Evolutionary conservation across 2,113 vertebrate genomes (phyloP), one percentile per base, ranked within the genome.

Genomic region (Daboia siamensis): DNA sequence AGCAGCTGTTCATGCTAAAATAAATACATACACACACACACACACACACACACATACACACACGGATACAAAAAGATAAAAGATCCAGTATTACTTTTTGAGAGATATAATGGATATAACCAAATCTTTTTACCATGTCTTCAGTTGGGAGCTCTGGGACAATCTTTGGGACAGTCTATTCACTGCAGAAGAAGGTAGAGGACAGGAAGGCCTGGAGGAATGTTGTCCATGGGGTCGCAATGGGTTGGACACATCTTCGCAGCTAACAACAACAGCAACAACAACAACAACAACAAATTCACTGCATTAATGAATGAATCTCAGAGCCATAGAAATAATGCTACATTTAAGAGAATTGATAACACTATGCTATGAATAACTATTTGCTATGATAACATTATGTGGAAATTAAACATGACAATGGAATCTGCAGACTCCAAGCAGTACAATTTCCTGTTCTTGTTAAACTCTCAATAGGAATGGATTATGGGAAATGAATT

Each of bases 381-480:
- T 80, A 80, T 9, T 21, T 17, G 39, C 6, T 80, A 80, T 92
- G 85, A 84, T 94, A 69, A 94, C 85, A 59, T 33, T 15, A 55
- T 90, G 26, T 86, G 17, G 12, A 86, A 95, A 93, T 94, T 94
- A 91, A 92, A 91, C 52, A 91, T 88, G 93, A 85, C 61, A 57
- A 86, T 56, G 29, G 88, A 56, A 88, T 90, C 13, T 86, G 55
- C 39, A 55, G 26, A 23, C 55, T 59, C 52, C 26, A 54, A 48
- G 7, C 12, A 89, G 87, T 44, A 51, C 69, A 89, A 89, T 88
- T 91, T 87, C 39, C 56, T 13, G 23, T 86, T 44, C 51, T 91
- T 88, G 55, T 92, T 90, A 69, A 89, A 48, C 13, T 46, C 61
- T 92, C 92, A 85, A 69, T 80, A 54, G 69, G 87, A 86, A 59